phyloP scores from a whole-genome alignment of 2,113 vertebrate species.

The Chaetodon auriga region DNA sequence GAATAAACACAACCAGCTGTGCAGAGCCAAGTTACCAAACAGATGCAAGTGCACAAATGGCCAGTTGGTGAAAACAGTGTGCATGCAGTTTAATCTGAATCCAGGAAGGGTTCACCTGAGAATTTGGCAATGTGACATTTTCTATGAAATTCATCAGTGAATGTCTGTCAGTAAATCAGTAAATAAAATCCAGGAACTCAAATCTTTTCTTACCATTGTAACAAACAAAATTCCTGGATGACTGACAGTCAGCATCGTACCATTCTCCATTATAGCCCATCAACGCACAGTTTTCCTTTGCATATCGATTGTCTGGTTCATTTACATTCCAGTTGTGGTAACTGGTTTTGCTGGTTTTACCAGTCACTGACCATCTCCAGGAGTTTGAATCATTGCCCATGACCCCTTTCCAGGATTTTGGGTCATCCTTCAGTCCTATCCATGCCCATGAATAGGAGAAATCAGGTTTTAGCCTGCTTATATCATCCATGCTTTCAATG shows the following conservation, averaged over 20 bases:
- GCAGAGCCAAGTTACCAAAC: no score
- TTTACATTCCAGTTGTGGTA: fast-evolving
- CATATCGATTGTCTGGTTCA: fast-evolving
- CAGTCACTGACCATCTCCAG: background rate
- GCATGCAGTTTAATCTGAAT: no score
- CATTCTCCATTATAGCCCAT: fast-evolving
- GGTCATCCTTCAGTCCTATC: slow-evolving; percentile 50
- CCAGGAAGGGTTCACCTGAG: no score
- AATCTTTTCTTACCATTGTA: slow-evolving; percentile 42
- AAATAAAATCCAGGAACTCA: background rate
- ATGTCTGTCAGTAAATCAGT: background rate
- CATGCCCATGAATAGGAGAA: background rate
- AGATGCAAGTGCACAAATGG: no score
- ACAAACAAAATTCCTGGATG: background rate
- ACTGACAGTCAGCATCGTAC: background rate
- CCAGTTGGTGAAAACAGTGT: no score
- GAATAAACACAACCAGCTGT: no score
- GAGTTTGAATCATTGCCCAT: no score
- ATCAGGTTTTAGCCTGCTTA: background rate
- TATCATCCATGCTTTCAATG: slow-evolving; percentile 11
- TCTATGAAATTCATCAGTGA: background rate
- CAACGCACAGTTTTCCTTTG: fast-evolving
- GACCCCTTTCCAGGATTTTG: slow-evolving; percentile 9
- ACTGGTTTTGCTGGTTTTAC: background rate
- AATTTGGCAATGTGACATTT: no score